Evolutionary conservation across 2,888 invertebrate species (phyloP).

Genomic region (Hybos culiciformis): DNA sequence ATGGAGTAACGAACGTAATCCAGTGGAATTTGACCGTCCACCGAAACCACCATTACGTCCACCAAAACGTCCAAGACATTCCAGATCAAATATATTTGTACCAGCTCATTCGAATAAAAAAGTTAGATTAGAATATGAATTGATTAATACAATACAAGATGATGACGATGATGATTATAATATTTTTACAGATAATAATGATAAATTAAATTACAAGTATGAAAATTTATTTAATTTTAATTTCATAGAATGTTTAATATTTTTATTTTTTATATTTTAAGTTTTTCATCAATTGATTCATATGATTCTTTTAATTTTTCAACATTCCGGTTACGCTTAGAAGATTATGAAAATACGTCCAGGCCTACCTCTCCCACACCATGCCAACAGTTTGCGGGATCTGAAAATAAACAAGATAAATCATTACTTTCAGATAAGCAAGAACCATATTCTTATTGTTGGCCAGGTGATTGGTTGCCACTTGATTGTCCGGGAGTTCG

Average conservation of each 20-base stretch:
- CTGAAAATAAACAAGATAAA: slow-evolving; percentile 1
- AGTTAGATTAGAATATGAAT: slow-evolving; percentile 20
- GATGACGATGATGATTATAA: slow-evolving; percentile 14
- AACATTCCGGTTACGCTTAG: slow-evolving; percentile 29
- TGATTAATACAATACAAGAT: slow-evolving; percentile 3
- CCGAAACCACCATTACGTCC: slow-evolving; percentile 32
- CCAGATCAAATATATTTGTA: slow-evolving; percentile 23
- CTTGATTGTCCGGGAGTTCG: slow-evolving; percentile 62
- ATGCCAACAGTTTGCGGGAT: slow-evolving; percentile 3
- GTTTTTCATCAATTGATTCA: background rate
- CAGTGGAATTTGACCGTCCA: slow-evolving; percentile 31
- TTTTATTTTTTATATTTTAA: background rate
- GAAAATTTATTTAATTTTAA: background rate
- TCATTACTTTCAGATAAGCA: slow-evolving; percentile 12
- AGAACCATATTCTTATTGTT: slow-evolving; percentile 49
- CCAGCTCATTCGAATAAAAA: slow-evolving; percentile 29
- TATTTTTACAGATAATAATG: too few species aligned
- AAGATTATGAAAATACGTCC: slow-evolving; percentile 21
- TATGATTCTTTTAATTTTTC: slow-evolving; percentile 25
- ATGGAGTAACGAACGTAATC: slow-evolving; percentile 40
- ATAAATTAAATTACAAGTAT: too few species aligned
- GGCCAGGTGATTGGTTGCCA: slow-evolving; percentile 80
- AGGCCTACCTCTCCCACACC: background rate
- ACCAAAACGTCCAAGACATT: slow-evolving; percentile 30
- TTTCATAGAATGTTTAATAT: background rate